Evolutionary conservation across 1,140 invertebrate genomes (phyloP), one percentile per base, ranked within the genome.

Genomic region (Elysia chlorotica): DNA sequence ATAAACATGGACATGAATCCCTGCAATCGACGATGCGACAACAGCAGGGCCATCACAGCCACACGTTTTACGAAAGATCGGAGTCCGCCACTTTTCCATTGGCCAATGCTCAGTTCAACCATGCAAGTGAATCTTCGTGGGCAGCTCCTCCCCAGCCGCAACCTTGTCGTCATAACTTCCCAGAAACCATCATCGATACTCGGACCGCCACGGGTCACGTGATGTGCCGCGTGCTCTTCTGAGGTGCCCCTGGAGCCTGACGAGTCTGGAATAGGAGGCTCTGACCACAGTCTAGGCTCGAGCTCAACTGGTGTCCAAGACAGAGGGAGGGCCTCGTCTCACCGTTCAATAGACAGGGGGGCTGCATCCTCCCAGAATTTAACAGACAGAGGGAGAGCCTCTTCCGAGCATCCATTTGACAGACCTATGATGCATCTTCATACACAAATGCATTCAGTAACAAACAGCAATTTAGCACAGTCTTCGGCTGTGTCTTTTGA

Each of bases 111-210:
- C 56, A 10, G 10, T 6, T 6, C 56, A 28, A 17, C 10, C 56
- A 59, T 59, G 10, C 6, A 6, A 10, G 10, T 10, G 19, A 59
- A 10, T 30, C 25, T 25, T 17, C 28, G 10, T 17, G 10, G 10
- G 6, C 28, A 30, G 56, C 17, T 10, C 56, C 17, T 17, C 25
- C 28, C 6, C 25, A 17, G 56, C 56, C 10, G 56, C 41, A 48
- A 48, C 10, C 41, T 48, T 10, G 10, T n/a, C 10, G 41, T 14
- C 56, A 19, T 10, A 17, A 10, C 10, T 59, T 59, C 56, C 56
- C 56, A 17, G 56, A 59, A 59, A 59, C 56, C 28, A 59, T 59
- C 10, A 59, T 59, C 17, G 56, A 59, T 30, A 59, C 56, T 59
- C 17, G 56, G 28, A 59, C 56, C 10, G 56, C 56, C 56, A 59